Evolutionary conservation across 2,888 invertebrate species (phyloP).

Genomic region (Cosmopolites sordidus): DNA sequence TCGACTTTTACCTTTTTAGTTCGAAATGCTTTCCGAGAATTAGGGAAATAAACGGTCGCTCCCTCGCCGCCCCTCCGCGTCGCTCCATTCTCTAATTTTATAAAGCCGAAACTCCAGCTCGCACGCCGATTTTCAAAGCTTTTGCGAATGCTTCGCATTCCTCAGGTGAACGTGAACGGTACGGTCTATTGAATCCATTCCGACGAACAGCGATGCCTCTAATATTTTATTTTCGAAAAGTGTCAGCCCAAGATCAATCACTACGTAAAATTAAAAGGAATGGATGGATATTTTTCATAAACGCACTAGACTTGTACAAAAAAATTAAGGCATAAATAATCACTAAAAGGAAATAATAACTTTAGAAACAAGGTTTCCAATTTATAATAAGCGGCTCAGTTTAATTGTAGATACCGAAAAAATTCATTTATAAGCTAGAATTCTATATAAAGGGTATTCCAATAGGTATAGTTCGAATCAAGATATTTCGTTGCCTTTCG

Average conservation of each 20-base stretch:
- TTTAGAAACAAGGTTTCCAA: no score
- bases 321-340: no score
- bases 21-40: slow-evolving; percentile 4
- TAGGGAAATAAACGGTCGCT: slow-evolving; percentile 5
- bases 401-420: no score
- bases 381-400: no score
- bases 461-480: no score
- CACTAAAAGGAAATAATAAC: no score
- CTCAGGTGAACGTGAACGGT: slow-evolving; percentile 29
- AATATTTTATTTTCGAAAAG: slow-evolving; percentile 1
- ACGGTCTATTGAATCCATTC: slow-evolving; percentile 3
- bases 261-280: background rate
- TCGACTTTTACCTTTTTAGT: background rate
- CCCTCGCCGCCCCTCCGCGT: no score
- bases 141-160: slow-evolving; percentile 22
- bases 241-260: slow-evolving; percentile 1
- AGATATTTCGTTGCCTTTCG: no score
- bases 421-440: no score
- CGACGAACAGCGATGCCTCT: background rate
- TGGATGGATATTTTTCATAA: no score
- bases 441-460: no score
- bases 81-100: background rate
- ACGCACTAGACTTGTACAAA: no score
- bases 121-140: slow-evolving; percentile 9
- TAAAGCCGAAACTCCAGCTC: slow-evolving; percentile 4